A percentile compares a stretch with the other conserved stretches of the same genome.
Evolutionary conservation across 2,797 vertebrate genomes (phyloP).

Genomic region (Centropyge bicolor): DNA sequence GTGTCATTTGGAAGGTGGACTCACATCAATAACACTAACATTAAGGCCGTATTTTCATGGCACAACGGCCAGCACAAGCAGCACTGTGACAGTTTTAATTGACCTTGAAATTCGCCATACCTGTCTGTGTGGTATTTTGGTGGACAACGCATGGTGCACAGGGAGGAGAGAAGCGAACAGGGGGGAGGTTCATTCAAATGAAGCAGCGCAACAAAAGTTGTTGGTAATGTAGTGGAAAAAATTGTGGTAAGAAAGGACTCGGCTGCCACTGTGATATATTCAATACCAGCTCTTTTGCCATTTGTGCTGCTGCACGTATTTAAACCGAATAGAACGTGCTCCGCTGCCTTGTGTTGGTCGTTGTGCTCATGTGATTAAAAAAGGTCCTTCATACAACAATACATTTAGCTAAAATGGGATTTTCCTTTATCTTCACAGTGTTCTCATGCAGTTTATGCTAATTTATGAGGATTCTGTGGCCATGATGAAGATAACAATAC

Average conservation of each 20-base stretch:
- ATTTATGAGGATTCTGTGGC: constrained; percentile 9
- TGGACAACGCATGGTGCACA: neutral
- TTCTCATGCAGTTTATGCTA: constrained; percentile 13
- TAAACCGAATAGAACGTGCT: neutral
- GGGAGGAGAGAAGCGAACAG: no score
- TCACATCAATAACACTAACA: constrained; percentile 55
- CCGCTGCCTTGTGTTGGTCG: neutral
- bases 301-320: constrained; percentile 7
- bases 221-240: no score
- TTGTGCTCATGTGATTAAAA: neutral
- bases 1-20: constrained; percentile 32
- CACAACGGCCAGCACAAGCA: neutral
- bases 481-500: constrained; percentile 3
- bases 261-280: neutral
- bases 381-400: neutral
- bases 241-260: no score
- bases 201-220: no score
- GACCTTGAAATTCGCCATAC: neutral
- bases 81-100: neutral
- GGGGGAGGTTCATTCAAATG: no score
- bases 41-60: neutral
- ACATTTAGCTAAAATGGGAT: neutral
- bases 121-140: neutral
- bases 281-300: neutral
- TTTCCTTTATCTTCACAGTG: constrained; percentile 33